Evolutionary conservation across 2,113 vertebrate genomes (phyloP).

Genomic region (Nothocercus nigrocapillus): DNA sequence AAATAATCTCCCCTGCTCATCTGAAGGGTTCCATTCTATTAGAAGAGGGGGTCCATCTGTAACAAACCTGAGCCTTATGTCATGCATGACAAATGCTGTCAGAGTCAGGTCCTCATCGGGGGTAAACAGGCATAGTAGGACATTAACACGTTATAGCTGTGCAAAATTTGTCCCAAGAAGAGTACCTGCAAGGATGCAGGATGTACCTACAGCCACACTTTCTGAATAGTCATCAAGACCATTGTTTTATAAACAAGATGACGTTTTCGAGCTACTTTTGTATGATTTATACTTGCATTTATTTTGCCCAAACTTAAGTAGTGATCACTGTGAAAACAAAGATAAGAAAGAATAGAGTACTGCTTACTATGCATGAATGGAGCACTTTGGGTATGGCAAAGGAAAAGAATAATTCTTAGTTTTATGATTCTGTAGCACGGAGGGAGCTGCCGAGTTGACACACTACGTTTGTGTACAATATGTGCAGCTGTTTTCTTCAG

Average conservation of each 20-base stretch:
- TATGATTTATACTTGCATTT: not conserved
- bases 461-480: not conserved
- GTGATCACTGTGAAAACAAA: not conserved
- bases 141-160: not conserved
- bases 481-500: not conserved
- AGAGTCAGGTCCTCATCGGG: not conserved
- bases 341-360: not conserved
- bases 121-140: not conserved
- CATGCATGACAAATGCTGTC: not conserved
- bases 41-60: conserved; percentile 40
- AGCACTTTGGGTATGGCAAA: not conserved
- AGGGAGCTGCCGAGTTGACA: not conserved
- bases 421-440: not conserved
- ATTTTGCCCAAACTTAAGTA: not conserved
- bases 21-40: conserved; percentile 53
- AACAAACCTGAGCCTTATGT: conserved; percentile 49
- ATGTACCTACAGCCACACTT: not conserved
- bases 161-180: not conserved
- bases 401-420: not conserved
- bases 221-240: not conserved
- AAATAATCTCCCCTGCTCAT: conserved; percentile 67
- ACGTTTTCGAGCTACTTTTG: not conserved
- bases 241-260: not conserved
- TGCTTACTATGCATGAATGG: not conserved
- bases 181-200: not conserved